Base-by-base conservation (phyloP, 2,888 invertebrate species). In the Mactromeris polynyma region DNA sequence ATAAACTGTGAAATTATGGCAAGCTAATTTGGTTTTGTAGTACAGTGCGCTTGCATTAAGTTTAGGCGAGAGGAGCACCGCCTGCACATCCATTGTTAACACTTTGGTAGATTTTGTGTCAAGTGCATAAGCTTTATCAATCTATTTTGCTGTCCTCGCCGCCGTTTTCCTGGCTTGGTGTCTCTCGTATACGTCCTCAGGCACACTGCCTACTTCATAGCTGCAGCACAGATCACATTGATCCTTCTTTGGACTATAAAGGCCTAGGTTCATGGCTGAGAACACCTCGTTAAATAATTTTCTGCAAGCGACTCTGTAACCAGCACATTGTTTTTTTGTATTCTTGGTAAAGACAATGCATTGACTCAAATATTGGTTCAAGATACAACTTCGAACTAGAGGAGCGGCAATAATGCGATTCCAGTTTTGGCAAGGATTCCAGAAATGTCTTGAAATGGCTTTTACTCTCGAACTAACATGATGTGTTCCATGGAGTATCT, bases 1-100 rank as follows among this genome's bases (percentile, higher is more conserved):
- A 42, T 64, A 92, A 19, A 92, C 51, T n/a, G 89, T 91, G 78
- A 87, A 92, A 58, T 92, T 89, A 79, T 91, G 89, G 84, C 89
- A 91, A 21, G 81, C 84, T 58, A 92, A 46, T 85, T 92, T 92
- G 26, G 84, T 90, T 82, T 92, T 89, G 79, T 92, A 93, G 58
- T 92, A 93, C 79, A 93, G 33, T 36, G 90, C 79, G 78, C 90
- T 92, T 80, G 93, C 92, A 69, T 89, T 82, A 0, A 90, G 26
- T 33, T 33, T 46, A 81, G 93, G 92, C n/a, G 83, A 84, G n/a
- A 93, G 83, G 11, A 93, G 81, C 36, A 93, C 86, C n/a, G 82
- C 64, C 79, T 93, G 89, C 46, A 93, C n/a, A 85, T 93, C 93
- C 33, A 87, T n/a, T 14, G 85, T 84, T 0, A 91, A 58, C 2